Conservation (phyloP, 2,113 vertebrate genomes). For the Ailuropoda melanoleuca region DNA sequence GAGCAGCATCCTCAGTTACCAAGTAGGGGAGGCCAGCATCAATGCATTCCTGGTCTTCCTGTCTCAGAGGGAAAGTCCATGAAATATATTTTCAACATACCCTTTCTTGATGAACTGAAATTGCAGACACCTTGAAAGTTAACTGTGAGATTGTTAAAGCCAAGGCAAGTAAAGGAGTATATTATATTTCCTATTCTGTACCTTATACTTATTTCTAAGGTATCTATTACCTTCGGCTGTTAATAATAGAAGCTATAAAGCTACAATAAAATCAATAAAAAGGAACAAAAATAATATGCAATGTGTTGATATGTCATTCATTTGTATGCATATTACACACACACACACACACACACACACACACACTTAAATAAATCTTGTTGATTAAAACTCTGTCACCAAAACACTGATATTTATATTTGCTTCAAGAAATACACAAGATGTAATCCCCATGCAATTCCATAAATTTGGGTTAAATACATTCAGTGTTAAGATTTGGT, state of each 20-base stretch:
- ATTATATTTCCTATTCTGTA: conserved; percentile 20
- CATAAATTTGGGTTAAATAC: background rate
- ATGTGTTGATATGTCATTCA: background rate
- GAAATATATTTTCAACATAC: background rate
- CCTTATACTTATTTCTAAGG: background rate
- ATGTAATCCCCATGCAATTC: background rate
- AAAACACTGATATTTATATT: background rate
- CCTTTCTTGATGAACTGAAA: background rate
- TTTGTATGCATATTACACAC: background rate
- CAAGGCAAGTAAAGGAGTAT: background rate
- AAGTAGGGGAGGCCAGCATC: background rate
- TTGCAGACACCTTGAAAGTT: background rate
- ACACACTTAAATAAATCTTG: background rate
- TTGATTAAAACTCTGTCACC: background rate
- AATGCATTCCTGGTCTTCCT: background rate
- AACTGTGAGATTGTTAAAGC: background rate
- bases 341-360: background rate
- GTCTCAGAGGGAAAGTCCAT: background rate
- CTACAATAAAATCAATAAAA: background rate
- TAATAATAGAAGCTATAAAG: background rate
- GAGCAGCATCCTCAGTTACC: background rate
- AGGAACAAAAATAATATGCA: background rate
- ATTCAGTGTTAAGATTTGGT: background rate
- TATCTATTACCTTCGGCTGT: background rate
- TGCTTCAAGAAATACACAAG: background rate